Evolutionary conservation across 23 tunicate genomes (phyloP).

Genomic region (Trididemnum miniatum): DNA sequence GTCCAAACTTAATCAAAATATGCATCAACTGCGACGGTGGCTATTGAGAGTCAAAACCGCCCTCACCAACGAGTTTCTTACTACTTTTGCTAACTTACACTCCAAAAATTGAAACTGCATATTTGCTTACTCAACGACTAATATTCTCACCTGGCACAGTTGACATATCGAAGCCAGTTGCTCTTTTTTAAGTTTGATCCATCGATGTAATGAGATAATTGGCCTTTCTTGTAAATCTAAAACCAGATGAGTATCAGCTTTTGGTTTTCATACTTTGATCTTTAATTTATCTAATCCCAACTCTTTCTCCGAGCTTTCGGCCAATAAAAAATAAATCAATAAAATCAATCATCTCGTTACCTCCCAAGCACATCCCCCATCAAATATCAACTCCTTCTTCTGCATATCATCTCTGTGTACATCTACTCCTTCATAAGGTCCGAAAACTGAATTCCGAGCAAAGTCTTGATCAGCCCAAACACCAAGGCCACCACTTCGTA

Average conservation of each 20-base stretch:
- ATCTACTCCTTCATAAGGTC: constrained; percentile 71
- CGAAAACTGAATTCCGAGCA: constrained; percentile 62
- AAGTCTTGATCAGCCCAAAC: constrained; percentile 64
- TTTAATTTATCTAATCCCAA: background rate
- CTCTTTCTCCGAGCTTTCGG: background rate
- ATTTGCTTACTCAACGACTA: background rate
- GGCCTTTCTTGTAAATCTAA: constrained; percentile 72
- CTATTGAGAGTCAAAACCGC: too few relatives aligned
- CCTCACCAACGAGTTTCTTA: background rate
- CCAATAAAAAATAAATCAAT: too few relatives aligned
- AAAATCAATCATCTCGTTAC: too few relatives aligned
- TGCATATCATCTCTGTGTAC: constrained; percentile 54
- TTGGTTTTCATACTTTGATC: background rate
- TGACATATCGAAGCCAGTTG: constrained; percentile 80
- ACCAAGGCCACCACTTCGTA: constrained; percentile 59
- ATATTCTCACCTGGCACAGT: constrained; percentile 70
- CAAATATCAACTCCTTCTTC: constrained; percentile 40
- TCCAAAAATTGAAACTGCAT: too few relatives aligned
- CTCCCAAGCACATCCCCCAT: constrained; percentile 90
- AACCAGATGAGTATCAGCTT: background rate
- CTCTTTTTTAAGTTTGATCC: constrained; percentile 57
- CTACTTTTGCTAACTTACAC: background rate
- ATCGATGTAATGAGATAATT: constrained; percentile 74
- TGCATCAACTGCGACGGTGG: too few relatives aligned
- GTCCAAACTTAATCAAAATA: too few relatives aligned